Percentiles rank a stretch among this genome's conserved stretches.
phyloP scores from a whole-genome alignment of 2,888 invertebrate species.

The Anticlea derivata region DNA sequence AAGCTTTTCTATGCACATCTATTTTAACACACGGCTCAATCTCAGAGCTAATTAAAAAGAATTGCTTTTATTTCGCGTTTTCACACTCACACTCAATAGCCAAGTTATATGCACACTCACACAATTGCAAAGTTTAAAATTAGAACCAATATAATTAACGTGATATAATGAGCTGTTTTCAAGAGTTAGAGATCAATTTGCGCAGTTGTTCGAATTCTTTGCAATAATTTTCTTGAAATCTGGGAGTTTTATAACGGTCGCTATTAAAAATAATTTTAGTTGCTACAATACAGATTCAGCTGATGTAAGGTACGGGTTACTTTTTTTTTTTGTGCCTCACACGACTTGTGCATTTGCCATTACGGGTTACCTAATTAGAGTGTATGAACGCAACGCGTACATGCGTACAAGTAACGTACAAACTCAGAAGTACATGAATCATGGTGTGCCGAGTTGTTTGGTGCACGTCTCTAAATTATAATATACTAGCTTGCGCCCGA shows the following conservation, averaged over 20 bases:
- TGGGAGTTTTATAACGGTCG: not conserved
- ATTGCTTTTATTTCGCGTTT: conserved; percentile 82
- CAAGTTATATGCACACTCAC: conserved; percentile 13
- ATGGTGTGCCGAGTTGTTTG: no score
- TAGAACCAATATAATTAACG: conserved; percentile 56
- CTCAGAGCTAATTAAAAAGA: conserved; percentile 81
- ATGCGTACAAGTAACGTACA: no score
- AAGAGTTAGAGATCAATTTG: conserved; percentile 33
- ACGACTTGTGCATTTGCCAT: no score
- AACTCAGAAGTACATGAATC: no score
- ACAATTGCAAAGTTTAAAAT: conserved; percentile 52
- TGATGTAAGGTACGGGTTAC: no score
- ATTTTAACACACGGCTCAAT: conserved; percentile 69
- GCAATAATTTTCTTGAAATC: conserved; percentile 9
- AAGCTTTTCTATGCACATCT: conserved; percentile 46
- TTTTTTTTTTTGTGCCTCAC: no score
- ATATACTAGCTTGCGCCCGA: no score
- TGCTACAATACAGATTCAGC: no score
- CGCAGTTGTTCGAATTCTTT: conserved; percentile 18
- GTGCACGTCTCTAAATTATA: no score
- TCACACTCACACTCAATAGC: conserved; percentile 57
- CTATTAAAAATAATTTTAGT: not conserved
- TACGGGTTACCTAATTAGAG: no score
- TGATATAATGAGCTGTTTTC: conserved; percentile 45
- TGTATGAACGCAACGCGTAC: no score